phyloP scores from a whole-genome alignment of 2,888 invertebrate species.

The Disparrhopalites patrizii region DNA sequence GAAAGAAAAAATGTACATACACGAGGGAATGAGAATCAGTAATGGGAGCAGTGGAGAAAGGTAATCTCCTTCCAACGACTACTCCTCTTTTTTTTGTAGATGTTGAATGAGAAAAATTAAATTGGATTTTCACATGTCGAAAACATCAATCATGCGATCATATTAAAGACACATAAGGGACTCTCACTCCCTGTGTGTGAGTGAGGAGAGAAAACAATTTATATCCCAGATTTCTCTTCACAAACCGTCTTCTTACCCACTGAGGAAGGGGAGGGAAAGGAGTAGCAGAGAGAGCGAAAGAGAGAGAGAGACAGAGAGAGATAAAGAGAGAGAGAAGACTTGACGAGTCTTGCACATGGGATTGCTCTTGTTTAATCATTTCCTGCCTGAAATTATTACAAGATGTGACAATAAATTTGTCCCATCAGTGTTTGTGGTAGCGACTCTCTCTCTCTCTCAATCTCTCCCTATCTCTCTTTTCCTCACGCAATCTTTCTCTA shows the following conservation, averaged over 20 bases:
- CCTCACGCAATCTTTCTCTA: not conserved
- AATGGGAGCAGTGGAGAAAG: not conserved
- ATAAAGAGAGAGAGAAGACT: conserved; percentile 1
- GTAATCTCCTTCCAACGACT: not conserved
- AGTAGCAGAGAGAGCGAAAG: conserved; percentile 11
- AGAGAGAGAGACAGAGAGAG: not conserved
- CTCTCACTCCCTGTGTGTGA: not conserved
- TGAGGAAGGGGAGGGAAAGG: not conserved
- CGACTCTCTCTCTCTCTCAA: not conserved
- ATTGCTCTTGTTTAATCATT: conserved; percentile 40
- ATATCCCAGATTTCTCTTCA: conserved; percentile 16
- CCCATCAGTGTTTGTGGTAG: conserved; percentile 35
- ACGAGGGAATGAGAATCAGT: not conserved
- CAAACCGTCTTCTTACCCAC: too few relatives aligned
- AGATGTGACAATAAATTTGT: conserved; percentile 43
- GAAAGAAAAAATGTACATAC: not conserved
- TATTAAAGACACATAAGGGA: conserved; percentile 30
- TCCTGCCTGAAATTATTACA: conserved; percentile 39
- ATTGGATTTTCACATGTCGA: conserved; percentile 35
- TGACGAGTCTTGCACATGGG: conserved; percentile 20
- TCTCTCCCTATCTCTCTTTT: conserved; percentile 1
- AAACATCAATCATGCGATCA: conserved; percentile 42
- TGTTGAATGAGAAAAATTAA: conserved; percentile 32
- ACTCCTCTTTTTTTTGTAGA: not conserved
- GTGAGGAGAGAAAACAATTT: conserved; percentile 19